A percentile compares a stretch with the other conserved stretches of the same genome.
Conservation (phyloP, 1,140 invertebrate genomes). For the Brachionus sp. region DNA sequence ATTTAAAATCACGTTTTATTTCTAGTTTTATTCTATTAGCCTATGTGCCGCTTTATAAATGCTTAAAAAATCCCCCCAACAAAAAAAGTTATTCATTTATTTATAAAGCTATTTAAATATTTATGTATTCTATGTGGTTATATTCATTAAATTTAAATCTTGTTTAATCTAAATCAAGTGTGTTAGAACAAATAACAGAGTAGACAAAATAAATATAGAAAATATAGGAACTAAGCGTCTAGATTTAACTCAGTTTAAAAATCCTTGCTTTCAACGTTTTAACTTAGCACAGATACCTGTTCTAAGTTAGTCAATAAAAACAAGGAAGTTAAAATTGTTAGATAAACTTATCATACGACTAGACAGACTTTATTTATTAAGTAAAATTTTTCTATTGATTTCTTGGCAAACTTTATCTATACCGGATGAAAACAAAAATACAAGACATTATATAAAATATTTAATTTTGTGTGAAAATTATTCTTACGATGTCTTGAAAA, state of each 20-base stretch:
- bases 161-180: constrained; percentile 1
- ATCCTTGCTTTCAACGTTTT: neutral
- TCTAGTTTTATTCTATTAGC: neutral
- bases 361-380: neutral
- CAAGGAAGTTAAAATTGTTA: neutral
- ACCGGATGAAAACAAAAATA: neutral
- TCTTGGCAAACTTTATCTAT: no score
- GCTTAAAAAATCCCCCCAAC: neutral
- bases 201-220: constrained; percentile 5
- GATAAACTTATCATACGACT: neutral
- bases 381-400: neutral
- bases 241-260: neutral
- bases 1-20: neutral
- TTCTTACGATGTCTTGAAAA: neutral
- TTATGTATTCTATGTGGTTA: neutral
- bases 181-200: neutral
- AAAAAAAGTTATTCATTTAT: neutral
- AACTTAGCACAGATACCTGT: neutral
- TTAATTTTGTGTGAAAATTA: neutral
- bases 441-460: neutral
- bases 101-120: neutral
- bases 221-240: neutral
- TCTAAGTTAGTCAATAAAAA: neutral
- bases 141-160: neutral
- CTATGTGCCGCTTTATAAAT: neutral